phyloP scores from a whole-genome alignment of 2,797 vertebrate genomes.

The Hapalemur alaotrensis region DNA sequence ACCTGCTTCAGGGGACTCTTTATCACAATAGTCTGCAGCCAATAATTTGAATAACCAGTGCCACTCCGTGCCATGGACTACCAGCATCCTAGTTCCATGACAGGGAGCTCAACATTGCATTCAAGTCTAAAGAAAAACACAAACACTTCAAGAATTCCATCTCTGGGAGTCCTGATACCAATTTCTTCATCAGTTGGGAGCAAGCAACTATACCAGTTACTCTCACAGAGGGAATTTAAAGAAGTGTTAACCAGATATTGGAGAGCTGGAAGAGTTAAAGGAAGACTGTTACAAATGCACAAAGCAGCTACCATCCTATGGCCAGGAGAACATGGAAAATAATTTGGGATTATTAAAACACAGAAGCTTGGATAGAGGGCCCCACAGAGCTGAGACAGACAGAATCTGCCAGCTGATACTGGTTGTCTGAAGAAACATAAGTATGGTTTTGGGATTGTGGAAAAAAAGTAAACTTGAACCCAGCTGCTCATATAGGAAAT shows the following conservation, averaged over 20 bases:
- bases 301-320: not conserved
- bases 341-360: not conserved
- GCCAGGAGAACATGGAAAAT: not conserved
- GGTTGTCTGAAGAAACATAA: not conserved
- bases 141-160: not conserved
- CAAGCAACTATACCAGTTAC: not conserved
- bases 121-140: slow-evolving; percentile 21
- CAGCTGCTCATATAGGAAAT: not conserved
- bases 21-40: not conserved
- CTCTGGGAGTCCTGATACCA: not conserved
- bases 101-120: not conserved
- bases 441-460: not conserved
- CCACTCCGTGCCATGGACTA: not conserved
- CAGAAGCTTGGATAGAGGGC: not conserved
- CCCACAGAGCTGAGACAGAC: not conserved
- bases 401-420: not conserved
- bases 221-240: slow-evolving; percentile 2
- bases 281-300: not conserved
- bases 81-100: not conserved
- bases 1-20: not conserved
- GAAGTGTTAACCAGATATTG: too few relatives aligned
- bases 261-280: not conserved
- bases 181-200: not conserved
- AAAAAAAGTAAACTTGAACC: not conserved
- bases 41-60: not conserved